Base-by-base conservation (phyloP, 2,797 vertebrate species). In the Sebastes itinus region DNA sequence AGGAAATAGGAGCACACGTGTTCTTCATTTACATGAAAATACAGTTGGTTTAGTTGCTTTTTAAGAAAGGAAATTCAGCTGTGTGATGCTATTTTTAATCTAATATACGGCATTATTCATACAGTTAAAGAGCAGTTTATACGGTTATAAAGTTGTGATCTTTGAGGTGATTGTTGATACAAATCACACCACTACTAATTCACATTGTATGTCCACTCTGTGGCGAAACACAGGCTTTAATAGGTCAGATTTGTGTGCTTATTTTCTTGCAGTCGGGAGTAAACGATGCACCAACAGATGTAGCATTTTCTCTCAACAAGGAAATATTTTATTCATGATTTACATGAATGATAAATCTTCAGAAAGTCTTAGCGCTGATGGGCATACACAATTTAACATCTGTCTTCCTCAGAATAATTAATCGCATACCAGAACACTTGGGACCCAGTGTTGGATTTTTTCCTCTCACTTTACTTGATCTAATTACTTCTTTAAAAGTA, bases 271-370 rank as follows among this genome's bases (percentile, higher is more conserved):
- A 91, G 86, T 86, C 77, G 20, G 75, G 78, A 91, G 89, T 92
- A 90, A 92, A 92, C 75, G 87, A 91, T 92, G 87, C 88, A 87
- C 89, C 91, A 92, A 95, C 94, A 95, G 94, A 94, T 95, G 94
- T 95, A 95, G 90, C 90, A 91, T 95, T 95, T 96, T 95, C 89
- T 95, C 92, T 88, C 91, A 93, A 94, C 94, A 95, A 93, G 92
- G 89, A 95, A 94, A 95, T 96, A 95, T 95, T 95, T 96, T 95
- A 96, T 96, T 96, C 94, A 96, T 96, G 94, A 95, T 96, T 94
- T 95, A 95, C 94, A 96, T 95, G 89, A 95, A 95, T 95, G 94
- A 95, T 95, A 95, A 95, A 95, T 95, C 95, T 96, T 93, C 89
- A 93, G 94, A 96, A 96, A 95, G 92, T 95, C 93, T 94, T 93